phyloP scores from a whole-genome alignment of 1,140 invertebrate genomes.

The Drosophila kurseongensis region DNA sequence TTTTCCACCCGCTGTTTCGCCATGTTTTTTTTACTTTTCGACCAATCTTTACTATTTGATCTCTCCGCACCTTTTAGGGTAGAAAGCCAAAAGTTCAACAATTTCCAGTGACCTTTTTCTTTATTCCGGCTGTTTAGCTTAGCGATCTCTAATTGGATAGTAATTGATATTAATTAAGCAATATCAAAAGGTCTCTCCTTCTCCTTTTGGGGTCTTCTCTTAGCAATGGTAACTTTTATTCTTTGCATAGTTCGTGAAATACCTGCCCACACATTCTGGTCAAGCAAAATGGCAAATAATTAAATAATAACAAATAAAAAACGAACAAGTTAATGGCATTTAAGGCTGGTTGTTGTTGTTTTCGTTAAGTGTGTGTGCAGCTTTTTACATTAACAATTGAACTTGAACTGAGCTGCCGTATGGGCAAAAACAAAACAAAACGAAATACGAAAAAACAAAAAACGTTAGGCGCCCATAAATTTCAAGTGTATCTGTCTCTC shows the following conservation, averaged over 20 bases:
- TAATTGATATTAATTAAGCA: conserved; percentile 79
- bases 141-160: conserved; percentile 72
- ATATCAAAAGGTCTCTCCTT: conserved; percentile 24
- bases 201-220: conserved; percentile 6
- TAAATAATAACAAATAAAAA: conserved; percentile 60
- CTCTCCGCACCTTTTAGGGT: conserved; percentile 29
- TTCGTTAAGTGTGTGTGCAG: conserved; percentile 46
- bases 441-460: conserved; percentile 45
- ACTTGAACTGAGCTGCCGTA: conserved; percentile 78
- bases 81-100: conserved; percentile 60
- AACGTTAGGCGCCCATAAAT: conserved; percentile 61
- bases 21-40: conserved; percentile 1
- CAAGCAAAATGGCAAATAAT: conserved; percentile 47
- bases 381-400: conserved; percentile 80
- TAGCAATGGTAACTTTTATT: conserved; percentile 6
- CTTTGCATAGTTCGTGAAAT: conserved; percentile 11
- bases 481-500: conserved; percentile 48
- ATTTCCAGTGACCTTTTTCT: conserved; percentile 55
- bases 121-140: conserved; percentile 26
- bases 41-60: conserved; percentile 31
- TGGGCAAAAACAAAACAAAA: conserved; percentile 37
- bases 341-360: conserved; percentile 19
- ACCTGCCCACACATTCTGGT: conserved; percentile 44
- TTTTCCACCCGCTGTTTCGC: neutral
- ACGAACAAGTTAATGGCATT: conserved; percentile 51